A percentile compares a stretch with the other conserved stretches of the same genome.
phyloP scores from a whole-genome alignment of 2,888 invertebrate genomes.

The Rhodophaea formosa region DNA sequence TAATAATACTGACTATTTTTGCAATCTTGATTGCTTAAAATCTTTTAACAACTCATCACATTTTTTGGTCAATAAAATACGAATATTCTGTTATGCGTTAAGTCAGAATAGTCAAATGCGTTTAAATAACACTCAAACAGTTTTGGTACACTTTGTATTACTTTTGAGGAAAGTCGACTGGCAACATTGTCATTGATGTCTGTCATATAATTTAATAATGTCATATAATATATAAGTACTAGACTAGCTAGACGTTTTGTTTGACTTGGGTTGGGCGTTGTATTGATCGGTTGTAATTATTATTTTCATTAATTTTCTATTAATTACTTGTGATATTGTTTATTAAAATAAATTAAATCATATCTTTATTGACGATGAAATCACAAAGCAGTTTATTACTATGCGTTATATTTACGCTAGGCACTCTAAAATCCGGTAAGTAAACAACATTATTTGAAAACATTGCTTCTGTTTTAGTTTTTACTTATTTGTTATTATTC shows the following conservation, averaged over 20 bases:
- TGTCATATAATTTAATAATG: no score
- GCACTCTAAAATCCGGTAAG: conserved; percentile 51
- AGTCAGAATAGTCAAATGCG: no score
- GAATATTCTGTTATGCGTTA: no score
- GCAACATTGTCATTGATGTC: no score
- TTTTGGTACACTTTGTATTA: no score
- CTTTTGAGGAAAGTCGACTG: no score
- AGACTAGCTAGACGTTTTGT: background rate
- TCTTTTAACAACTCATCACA: no score
- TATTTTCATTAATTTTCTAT: background rate
- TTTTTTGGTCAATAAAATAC: no score
- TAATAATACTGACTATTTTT: no score
- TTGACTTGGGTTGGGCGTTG: conserved; percentile 4
- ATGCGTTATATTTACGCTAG: conserved; percentile 35
- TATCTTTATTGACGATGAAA: conserved; percentile 32
- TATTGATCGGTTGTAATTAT: background rate
- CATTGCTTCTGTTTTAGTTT: conserved; percentile 34
- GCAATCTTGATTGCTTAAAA: no score
- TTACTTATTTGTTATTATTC: conserved; percentile 26
- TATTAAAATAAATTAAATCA: background rate
- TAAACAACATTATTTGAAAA: conserved; percentile 45
- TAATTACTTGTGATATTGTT: background rate
- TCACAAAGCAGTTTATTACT: conserved; percentile 31
- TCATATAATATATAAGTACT: no score
- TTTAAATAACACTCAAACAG: no score